Conservation (phyloP, 1,140 invertebrate genomes). For the Ectropis grisescens region DNA sequence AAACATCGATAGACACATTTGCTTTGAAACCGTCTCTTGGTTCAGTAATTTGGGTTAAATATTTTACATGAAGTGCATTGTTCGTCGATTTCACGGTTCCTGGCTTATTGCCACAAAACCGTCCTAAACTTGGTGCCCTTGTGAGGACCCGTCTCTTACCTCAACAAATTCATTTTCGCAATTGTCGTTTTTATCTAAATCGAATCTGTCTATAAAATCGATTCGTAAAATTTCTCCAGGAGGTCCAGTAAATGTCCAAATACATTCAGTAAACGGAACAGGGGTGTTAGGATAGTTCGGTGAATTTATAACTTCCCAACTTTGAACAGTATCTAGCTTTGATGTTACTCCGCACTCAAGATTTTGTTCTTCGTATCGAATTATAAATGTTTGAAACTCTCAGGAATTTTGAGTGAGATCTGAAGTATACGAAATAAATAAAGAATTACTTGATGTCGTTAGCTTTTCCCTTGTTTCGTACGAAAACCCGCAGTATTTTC, state of each 20-base stretch:
- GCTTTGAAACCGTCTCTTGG: conserved; percentile 87
- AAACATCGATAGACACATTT: conserved; percentile 72
- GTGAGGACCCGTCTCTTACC: conserved; percentile 82
- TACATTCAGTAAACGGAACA: conserved; percentile 82
- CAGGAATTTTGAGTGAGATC: conserved; percentile 1
- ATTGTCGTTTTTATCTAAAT: conserved; percentile 69
- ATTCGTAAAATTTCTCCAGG: conserved; percentile 78
- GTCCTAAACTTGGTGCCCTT: conserved; percentile 73
- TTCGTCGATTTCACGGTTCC: conserved; percentile 73
- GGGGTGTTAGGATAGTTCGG: conserved; percentile 87
- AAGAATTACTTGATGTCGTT: conserved; percentile 77
- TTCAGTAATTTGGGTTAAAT: conserved; percentile 76
- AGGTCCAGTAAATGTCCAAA: conserved; percentile 81
- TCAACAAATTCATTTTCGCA: conserved; percentile 82
- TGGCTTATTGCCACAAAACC: conserved; percentile 75
- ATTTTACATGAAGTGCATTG: conserved; percentile 81
- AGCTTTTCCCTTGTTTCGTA: conserved; percentile 64
- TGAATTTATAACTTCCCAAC: conserved; percentile 72
- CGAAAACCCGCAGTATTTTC: conserved; percentile 80
- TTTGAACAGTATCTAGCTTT: conserved; percentile 44
- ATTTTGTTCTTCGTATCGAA: conserved; percentile 73
- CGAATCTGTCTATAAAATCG: conserved; percentile 82
- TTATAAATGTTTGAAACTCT: conserved; percentile 65
- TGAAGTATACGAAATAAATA: conserved; percentile 46
- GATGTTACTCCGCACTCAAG: conserved; percentile 75